Percentiles rank a stretch among this genome's conserved stretches.
phyloP scores from a whole-genome alignment of 1,140 invertebrate species.

The Aethina tumida region DNA sequence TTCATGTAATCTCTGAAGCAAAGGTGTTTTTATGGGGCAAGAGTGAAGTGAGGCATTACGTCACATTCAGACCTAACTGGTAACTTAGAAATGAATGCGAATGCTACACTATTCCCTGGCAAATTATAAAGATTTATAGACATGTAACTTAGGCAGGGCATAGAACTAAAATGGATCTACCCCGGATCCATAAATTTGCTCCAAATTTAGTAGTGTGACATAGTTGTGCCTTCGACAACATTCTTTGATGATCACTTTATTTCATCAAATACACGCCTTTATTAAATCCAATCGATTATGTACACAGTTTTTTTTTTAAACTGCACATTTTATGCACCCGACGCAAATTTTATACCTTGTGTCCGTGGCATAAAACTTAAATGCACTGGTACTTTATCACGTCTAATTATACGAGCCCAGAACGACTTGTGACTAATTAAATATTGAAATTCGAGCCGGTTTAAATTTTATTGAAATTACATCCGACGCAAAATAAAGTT shows the following conservation, averaged over 20 bases:
- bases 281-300: too few relatives aligned
- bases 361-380: too few relatives aligned
- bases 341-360: too few relatives aligned
- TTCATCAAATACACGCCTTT: conserved; percentile 16
- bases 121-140: conserved; percentile 27
- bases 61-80: conserved; percentile 20
- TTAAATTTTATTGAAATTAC: too few relatives aligned
- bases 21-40: conserved; percentile 20
- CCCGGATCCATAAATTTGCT: conserved; percentile 21
- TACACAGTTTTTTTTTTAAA: too few relatives aligned
- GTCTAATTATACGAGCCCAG: too few relatives aligned
- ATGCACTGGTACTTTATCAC: too few relatives aligned
- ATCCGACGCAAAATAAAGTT: too few relatives aligned
- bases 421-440: too few relatives aligned
- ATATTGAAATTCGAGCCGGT: too few relatives aligned
- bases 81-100: conserved; percentile 18
- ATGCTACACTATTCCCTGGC: conserved; percentile 20
- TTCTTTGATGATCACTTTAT: conserved; percentile 20
- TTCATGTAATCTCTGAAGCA: conserved; percentile 15
- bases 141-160: conserved; percentile 21
- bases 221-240: conserved; percentile 17
- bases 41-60: conserved; percentile 19
- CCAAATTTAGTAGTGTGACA: conserved; percentile 26
- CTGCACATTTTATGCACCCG: too few relatives aligned
- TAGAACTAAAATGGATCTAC: conserved; percentile 14